Evolutionary conservation across 2,888 invertebrate species (phyloP).

Genomic region (Eupithecia subfuscata): DNA sequence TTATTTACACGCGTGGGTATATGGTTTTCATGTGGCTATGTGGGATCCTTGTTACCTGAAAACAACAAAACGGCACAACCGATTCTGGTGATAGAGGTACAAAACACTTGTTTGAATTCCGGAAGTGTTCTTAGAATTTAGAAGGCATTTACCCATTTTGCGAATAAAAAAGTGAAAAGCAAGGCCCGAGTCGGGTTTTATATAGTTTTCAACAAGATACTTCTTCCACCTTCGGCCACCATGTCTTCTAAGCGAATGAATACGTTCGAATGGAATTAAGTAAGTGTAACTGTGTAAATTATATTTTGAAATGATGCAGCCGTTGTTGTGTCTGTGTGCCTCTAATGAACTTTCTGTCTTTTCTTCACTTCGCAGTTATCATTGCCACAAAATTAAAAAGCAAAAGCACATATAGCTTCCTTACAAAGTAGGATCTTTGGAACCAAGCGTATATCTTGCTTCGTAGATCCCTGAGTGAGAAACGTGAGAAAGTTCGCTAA

Average conservation of each 20-base stretch:
- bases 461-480: not conserved
- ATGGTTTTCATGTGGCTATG: not conserved
- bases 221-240: not conserved
- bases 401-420: not conserved
- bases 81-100: not conserved
- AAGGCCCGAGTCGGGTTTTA: not conserved
- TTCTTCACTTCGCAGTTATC: not conserved
- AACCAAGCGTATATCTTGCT: not conserved
- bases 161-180: not conserved
- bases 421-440: not conserved
- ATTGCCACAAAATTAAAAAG: not conserved
- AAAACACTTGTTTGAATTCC: too few relatives aligned
- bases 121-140: too few relatives aligned
- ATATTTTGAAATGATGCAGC: not conserved
- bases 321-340: not conserved
- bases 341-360: not conserved
- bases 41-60: not conserved
- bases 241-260: not conserved
- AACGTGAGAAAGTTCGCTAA: not conserved
- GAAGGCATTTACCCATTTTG: too few relatives aligned
- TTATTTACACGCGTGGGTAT: not conserved
- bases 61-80: not conserved
- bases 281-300: not conserved
- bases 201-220: not conserved
- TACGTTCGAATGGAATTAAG: not conserved